These are phyloP conservation scores for Zaprionus africanus DNA, from an alignment of 1,140 invertebrate genomes.

Conservation along the genomic window DNA sequence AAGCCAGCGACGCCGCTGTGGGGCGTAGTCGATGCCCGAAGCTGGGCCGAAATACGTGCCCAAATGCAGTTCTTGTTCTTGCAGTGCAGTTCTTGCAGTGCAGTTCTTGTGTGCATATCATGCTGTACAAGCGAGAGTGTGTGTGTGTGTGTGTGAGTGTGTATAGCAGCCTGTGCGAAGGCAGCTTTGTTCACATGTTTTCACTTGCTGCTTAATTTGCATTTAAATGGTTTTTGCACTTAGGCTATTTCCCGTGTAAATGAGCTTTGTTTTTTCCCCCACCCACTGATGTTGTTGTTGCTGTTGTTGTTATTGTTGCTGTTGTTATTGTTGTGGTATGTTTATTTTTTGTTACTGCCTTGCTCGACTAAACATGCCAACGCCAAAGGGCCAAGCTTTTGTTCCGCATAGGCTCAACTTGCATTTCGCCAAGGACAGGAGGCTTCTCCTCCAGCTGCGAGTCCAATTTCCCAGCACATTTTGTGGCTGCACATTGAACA, in stretches of 20 bases:
- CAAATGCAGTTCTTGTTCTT: too few relatives aligned
- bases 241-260: conserved; percentile 83
- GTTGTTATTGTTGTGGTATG: not conserved
- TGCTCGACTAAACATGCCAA: conserved; percentile 43
- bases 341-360: conserved; percentile 27
- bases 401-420: conserved; percentile 54
- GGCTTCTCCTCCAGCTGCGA: not conserved
- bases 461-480: conserved; percentile 1
- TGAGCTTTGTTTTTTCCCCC: conserved; percentile 70
- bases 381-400: conserved; percentile 53
- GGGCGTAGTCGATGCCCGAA: not conserved
- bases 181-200: conserved; percentile 81
- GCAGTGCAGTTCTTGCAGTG: conserved; percentile 48
- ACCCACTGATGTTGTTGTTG: conserved; percentile 16
- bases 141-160: conserved; percentile 14
- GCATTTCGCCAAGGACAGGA: conserved; percentile 60
- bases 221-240: conserved; percentile 84
- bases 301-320: not conserved
- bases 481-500: conserved; percentile 31
- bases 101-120: conserved; percentile 29
- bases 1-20: conserved; percentile 17
- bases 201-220: conserved; percentile 84
- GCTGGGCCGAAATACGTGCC: conserved; percentile 39
- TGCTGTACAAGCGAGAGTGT: not conserved
- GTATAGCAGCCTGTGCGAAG: conserved; percentile 22